Evolutionary conservation across 2,888 invertebrate species (phyloP), one percentile per base, ranked within the genome.

Genomic region (Apotomis turbidana): DNA sequence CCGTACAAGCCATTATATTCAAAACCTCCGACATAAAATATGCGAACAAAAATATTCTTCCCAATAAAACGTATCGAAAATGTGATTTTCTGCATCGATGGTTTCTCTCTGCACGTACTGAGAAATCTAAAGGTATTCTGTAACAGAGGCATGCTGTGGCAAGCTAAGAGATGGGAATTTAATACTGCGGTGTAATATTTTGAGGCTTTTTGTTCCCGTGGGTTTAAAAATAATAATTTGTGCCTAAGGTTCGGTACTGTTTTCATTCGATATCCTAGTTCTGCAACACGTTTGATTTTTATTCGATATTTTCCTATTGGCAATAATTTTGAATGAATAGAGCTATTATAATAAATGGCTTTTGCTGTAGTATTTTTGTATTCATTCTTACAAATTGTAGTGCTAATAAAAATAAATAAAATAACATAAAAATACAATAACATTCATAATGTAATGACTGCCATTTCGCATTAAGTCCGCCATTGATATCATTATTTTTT

Each of bases 61-160:
- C 41, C 67, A 72, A 62, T 68, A 72, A 72, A 62, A 72, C 58
- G 62, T 63, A 72, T 72, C 57, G 71, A 68, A 71, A 72, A 72
- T 72, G 71, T 72, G 68, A 72, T 72, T 72, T 72, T 68, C 71
- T 52, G 36, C 71, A 51, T 44, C 62, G 41, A 58, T 63, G 71
- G 67, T 44, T 67, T 67, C 66, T 55, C 61, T 71, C 41, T 51
- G 55, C 67, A 38, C 64, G 66, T 59, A 59, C 59, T 66, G 66
- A 54, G 71, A 49, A 66, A 66, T 55, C 60, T 55, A 55, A 61
- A 27, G 67, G 55, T 71, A 61, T 61, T 71, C 61, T 44, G 55
- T 51, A 66, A 59, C 62, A 44, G 64, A 57, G 66, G 59, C 55
- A 60, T 60, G 52, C 36, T 54, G 60, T 66, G 59, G 46, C 59